These are phyloP conservation scores for Odontomyia ornata DNA, from an alignment of 2,888 invertebrate genomes.

Conservation along the genomic window DNA sequence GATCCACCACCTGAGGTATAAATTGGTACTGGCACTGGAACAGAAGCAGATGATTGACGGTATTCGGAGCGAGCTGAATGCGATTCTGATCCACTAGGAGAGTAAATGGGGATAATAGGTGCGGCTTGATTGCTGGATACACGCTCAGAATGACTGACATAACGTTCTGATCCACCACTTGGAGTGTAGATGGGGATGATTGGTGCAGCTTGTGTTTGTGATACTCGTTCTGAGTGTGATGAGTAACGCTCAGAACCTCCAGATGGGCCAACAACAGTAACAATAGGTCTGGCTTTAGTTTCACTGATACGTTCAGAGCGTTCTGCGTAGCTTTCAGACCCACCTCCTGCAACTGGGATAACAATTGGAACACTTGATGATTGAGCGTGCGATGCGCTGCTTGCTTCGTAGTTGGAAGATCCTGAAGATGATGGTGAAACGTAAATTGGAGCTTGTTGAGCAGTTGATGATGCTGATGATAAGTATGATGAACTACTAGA, in stretches of 20 bases:
- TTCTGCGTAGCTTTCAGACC: slow-evolving; percentile 50
- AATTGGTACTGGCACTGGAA: slow-evolving; percentile 44
- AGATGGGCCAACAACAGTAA: slow-evolving; percentile 27
- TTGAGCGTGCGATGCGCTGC: neutral
- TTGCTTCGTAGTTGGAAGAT: slow-evolving; percentile 16
- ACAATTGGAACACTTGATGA: slow-evolving; percentile 52
- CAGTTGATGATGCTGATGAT: slow-evolving; percentile 35
- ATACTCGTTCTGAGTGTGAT: slow-evolving; percentile 55
- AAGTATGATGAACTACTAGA: slow-evolving; percentile 39
- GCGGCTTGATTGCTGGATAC: slow-evolving; percentile 42
- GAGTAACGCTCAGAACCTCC: slow-evolving; percentile 35
- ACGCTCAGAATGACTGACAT: slow-evolving; percentile 48
- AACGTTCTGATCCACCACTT: slow-evolving; percentile 48
- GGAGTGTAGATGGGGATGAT: slow-evolving; percentile 46
- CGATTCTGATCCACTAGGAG: slow-evolving; percentile 34
- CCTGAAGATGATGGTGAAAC: slow-evolving; percentile 15
- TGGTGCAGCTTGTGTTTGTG: slow-evolving; percentile 53
- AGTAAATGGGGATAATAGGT: slow-evolving; percentile 43
- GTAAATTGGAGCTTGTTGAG: slow-evolving; percentile 22
- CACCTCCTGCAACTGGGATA: slow-evolving; percentile 49
- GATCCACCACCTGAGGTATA: slow-evolving; percentile 39
- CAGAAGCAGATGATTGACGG: slow-evolving; percentile 41
- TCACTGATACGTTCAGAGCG: slow-evolving; percentile 51
- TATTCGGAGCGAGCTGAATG: slow-evolving; percentile 47
- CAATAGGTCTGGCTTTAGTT: slow-evolving; percentile 41